These are phyloP conservation scores for Brachyistius frenatus DNA, from an alignment of 2,113 vertebrate genomes.

Conservation along the genomic window DNA sequence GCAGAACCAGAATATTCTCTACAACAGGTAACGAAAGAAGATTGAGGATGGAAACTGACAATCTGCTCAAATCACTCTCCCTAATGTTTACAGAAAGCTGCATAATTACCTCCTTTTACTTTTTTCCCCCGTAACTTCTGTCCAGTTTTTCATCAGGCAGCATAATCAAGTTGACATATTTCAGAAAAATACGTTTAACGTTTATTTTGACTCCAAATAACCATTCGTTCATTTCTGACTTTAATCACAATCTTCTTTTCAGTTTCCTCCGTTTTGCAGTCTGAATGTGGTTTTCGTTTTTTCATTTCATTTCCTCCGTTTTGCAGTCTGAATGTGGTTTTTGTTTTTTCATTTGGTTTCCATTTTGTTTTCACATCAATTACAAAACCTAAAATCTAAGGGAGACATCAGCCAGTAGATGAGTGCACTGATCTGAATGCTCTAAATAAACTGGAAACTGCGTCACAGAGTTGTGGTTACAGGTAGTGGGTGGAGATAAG, in stretches of 20 bases:
- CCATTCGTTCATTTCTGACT: not conserved
- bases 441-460: slow-evolving; percentile 18
- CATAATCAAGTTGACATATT: not conserved
- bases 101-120: slow-evolving; percentile 1
- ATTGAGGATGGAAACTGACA: slow-evolving; percentile 4
- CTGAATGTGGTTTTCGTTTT: no score
- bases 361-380: not conserved
- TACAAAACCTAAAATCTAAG: not conserved
- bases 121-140: not conserved
- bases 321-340: not conserved
- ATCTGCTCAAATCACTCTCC: not conserved
- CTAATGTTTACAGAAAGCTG: not conserved
- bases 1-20: slow-evolving; percentile 82
- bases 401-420: not conserved
- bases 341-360: not conserved
- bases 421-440: not conserved
- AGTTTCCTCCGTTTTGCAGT: no score
- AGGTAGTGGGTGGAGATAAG: slow-evolving; percentile 56
- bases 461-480: slow-evolving; percentile 48
- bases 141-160: not conserved
- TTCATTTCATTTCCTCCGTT: no score
- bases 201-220: no score
- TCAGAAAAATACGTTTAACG: not conserved
- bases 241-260: slow-evolving; percentile 3
- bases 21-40: slow-evolving; percentile 77